phyloP scores from a whole-genome alignment of 2,113 vertebrate genomes.

The Climacteris rufus region DNA sequence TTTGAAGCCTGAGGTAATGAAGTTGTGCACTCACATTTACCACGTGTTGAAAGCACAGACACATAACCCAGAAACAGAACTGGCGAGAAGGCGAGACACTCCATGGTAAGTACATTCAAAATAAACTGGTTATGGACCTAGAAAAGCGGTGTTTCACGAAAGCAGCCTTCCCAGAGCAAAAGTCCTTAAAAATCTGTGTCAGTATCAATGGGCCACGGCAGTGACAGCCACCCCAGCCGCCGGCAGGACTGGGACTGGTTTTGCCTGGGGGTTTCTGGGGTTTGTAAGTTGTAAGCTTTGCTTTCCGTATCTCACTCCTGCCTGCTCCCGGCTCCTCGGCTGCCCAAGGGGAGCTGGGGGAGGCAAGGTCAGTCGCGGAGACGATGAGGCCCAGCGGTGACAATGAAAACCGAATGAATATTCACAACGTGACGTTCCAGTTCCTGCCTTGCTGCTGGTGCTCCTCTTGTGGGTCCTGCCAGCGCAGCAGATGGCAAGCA shows the following conservation, averaged over 20 bases:
- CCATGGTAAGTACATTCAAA: background rate
- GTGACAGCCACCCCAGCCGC: background rate
- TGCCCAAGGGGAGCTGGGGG: background rate
- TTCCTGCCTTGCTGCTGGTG: background rate
- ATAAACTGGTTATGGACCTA: background rate
- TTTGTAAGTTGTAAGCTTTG: background rate
- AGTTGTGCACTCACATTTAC: background rate
- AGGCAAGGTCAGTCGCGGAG: background rate
- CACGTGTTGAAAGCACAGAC: background rate
- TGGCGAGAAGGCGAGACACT: background rate
- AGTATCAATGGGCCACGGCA: background rate
- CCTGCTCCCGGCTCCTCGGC: background rate
- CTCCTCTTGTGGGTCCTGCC: constrained; percentile 29
- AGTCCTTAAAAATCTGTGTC: background rate
- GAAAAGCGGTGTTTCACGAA: background rate
- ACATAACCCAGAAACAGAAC: background rate
- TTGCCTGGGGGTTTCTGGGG: background rate
- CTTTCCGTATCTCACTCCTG: background rate
- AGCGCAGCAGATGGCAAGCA: constrained; percentile 43
- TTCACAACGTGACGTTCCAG: background rate
- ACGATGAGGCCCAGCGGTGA: background rate
- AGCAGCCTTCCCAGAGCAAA: background rate
- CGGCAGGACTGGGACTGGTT: background rate
- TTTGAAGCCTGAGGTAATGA: background rate
- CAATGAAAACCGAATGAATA: constrained; percentile 22